These are phyloP conservation scores for Charadrius vociferus DNA, from an alignment of 2,113 vertebrate species.

Conservation along the genomic window DNA sequence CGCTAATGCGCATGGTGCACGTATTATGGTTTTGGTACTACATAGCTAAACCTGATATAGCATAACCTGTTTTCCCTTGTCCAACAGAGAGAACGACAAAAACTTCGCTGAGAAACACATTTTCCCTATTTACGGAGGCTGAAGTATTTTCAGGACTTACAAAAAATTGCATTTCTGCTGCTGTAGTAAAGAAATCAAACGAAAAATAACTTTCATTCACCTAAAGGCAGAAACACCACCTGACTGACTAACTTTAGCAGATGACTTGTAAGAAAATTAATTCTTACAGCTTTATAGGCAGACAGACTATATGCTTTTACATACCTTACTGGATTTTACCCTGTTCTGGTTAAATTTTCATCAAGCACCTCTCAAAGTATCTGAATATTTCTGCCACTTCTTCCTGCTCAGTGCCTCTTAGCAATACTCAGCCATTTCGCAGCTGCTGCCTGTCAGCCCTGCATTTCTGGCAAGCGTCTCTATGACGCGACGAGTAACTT, in stretches of 20 bases:
- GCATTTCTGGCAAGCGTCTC: neutral
- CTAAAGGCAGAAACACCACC: neutral
- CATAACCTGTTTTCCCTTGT: neutral
- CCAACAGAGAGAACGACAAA: neutral
- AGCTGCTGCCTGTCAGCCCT: neutral
- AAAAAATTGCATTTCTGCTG: neutral
- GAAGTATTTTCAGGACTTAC: neutral
- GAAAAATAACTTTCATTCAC: neutral
- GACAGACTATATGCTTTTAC: neutral
- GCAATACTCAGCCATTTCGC: accelerated
- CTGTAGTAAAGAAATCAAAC: neutral
- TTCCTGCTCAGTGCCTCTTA: neutral
- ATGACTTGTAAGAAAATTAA: neutral
- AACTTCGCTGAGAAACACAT: neutral
- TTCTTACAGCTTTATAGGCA: neutral
- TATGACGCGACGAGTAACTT: neutral
- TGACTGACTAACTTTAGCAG: neutral
- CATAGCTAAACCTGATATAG: neutral
- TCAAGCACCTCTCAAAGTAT: neutral
- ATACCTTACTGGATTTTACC: neutral
- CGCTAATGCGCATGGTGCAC: too few species aligned
- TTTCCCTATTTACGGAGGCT: neutral
- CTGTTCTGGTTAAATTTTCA: neutral
- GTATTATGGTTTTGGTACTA: neutral
- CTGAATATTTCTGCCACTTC: neutral